phyloP scores from a whole-genome alignment of 2,888 invertebrate species.

The Eupithecia dodoneata region DNA sequence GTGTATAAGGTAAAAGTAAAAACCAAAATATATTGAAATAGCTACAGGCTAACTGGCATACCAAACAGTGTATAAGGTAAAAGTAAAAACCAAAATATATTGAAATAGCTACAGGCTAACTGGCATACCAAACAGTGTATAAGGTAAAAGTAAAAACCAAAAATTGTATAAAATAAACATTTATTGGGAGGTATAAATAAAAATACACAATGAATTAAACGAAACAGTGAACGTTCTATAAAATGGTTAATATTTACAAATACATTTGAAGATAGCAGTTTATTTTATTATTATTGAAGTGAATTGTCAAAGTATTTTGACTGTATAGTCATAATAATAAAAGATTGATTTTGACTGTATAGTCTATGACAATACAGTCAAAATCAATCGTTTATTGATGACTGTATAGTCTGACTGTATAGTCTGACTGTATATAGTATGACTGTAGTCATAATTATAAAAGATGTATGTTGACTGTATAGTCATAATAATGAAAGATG shows the following conservation, averaged over 20 bases:
- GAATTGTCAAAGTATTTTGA: neutral
- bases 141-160: conserved; percentile 54
- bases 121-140: conserved; percentile 1
- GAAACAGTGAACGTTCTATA: conserved; percentile 47
- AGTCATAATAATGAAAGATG: neutral
- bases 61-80: no score
- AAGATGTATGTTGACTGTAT: neutral
- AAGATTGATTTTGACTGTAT: neutral
- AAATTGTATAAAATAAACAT: conserved; percentile 72
- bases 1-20: no score
- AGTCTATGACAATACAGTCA: no score
- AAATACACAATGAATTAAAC: conserved; percentile 39
- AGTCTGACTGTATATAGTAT: neutral
- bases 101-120: neutral
- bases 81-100: no score
- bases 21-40: no score
- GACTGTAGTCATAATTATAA: neutral
- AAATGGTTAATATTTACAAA: conserved; percentile 25
- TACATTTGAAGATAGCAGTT: neutral
- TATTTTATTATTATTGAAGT: neutral
- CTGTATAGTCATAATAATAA: neutral
- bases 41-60: no score
- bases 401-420: no score
- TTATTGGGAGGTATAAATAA: conserved; percentile 77
- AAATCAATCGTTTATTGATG: no score